Percentiles rank a stretch among this genome's conserved stretches.
phyloP scores from a whole-genome alignment of 2,113 vertebrate species.

The Herpetotheres cachinnans region DNA sequence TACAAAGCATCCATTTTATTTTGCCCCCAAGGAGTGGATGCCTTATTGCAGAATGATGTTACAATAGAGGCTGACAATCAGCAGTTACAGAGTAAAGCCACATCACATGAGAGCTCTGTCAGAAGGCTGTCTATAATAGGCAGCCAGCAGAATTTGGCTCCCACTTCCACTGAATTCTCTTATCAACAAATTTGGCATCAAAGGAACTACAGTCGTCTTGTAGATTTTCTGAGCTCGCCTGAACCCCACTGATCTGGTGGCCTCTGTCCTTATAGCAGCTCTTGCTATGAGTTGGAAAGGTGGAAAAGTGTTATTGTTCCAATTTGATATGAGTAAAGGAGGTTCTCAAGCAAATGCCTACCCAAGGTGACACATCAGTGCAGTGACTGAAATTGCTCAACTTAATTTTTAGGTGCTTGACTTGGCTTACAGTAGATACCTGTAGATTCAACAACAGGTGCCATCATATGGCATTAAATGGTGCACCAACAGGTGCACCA shows the following conservation, averaged over 20 bases:
- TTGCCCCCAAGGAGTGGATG: not conserved
- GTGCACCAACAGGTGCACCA: not conserved
- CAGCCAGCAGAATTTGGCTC: slow-evolving; percentile 29
- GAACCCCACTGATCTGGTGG: not conserved
- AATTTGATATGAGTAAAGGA: not conserved
- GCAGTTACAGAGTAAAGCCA: slow-evolving; percentile 27
- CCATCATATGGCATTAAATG: too few species aligned
- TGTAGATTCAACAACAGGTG: not conserved
- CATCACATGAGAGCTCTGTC: slow-evolving; percentile 40
- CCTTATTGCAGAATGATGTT: not conserved
- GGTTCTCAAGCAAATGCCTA: not conserved
- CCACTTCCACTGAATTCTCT: not conserved
- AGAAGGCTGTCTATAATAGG: slow-evolving; percentile 38
- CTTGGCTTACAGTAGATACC: not conserved
- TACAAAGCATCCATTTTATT: not conserved
- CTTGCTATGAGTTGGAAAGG: not conserved
- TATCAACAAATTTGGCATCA: slow-evolving; percentile 23
- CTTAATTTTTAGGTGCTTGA: not conserved
- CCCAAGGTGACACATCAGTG: not conserved
- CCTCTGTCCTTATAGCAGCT: not conserved
- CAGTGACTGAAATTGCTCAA: not conserved
- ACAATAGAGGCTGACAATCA: not conserved
- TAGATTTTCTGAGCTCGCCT: not conserved
- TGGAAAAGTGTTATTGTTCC: not conserved
- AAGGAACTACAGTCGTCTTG: not conserved